These are phyloP conservation scores for Drosophila lutescens DNA, from an alignment of 2,888 invertebrate genomes.

Conservation along the genomic window DNA sequence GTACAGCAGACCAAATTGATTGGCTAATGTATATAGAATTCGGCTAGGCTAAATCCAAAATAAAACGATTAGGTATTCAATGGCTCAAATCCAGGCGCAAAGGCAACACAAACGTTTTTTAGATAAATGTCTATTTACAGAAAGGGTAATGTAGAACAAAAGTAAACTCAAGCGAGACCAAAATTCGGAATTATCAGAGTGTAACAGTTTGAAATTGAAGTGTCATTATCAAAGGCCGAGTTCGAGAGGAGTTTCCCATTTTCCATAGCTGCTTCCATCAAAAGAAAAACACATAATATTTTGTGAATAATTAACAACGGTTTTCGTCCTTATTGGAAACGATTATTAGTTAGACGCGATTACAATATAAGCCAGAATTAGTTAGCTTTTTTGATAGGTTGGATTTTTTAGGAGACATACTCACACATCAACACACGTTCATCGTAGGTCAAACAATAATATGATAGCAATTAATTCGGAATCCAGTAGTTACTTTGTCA, in stretches of 20 bases:
- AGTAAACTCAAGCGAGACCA: constrained; percentile 31
- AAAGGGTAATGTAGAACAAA: constrained; percentile 15
- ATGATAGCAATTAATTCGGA: constrained; percentile 55
- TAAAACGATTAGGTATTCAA: constrained; percentile 48
- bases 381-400: constrained; percentile 72
- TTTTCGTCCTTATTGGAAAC: constrained; percentile 75
- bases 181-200: constrained; percentile 47
- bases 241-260: constrained; percentile 16
- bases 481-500: constrained; percentile 80
- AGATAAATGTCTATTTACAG: constrained; percentile 53
- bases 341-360: constrained; percentile 71
- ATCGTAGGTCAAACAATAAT: constrained; percentile 45
- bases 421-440: constrained; percentile 41
- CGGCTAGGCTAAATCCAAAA: constrained; percentile 29
- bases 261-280: constrained; percentile 34
- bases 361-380: constrained; percentile 54
- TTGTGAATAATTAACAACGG: constrained; percentile 57
- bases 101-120: constrained; percentile 32
- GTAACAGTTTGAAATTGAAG: constrained; percentile 15
- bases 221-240: constrained; percentile 9
- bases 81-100: constrained; percentile 36
- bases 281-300: constrained; percentile 3
- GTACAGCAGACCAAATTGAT: constrained; percentile 62
- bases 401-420: constrained; percentile 40
- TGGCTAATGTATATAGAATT: constrained; percentile 60